Percentiles rank a stretch among this genome's conserved stretches.
Conservation (phyloP, 2,888 invertebrate species). For the Nesidiocoris tenuis region DNA sequence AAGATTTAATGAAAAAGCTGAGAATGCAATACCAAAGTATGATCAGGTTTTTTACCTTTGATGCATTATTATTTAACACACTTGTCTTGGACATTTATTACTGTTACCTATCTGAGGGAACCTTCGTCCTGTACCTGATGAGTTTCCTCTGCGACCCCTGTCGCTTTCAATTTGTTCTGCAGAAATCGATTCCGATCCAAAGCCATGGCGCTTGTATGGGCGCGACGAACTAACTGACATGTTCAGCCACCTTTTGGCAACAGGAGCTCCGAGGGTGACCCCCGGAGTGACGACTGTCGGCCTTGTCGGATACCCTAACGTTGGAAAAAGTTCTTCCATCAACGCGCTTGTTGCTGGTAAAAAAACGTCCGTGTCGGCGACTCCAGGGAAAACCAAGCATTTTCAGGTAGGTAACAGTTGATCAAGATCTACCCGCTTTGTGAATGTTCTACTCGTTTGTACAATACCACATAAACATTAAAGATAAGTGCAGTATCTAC, state of each 20-base stretch:
- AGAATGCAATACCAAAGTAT: no score
- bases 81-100: no score
- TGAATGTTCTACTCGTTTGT: no score
- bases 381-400: conserved; percentile 98
- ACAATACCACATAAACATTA: no score
- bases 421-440: conserved; percentile 57
- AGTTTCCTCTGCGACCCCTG: no score
- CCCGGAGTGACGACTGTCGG: conserved; percentile 75
- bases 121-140: no score
- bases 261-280: conserved; percentile 57
- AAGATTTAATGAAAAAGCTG: no score
- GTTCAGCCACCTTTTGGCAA: conserved; percentile 62
- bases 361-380: conserved; percentile 86
- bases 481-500: no score
- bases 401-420: conserved; percentile 62
- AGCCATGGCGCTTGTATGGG: conserved; percentile 59
- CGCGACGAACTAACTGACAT: conserved; percentile 70
- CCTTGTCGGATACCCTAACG: conserved; percentile 98
- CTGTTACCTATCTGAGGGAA: no score
- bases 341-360: conserved; percentile 79
- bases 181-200: not conserved
- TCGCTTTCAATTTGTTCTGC: no score
- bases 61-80: no score
- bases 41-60: no score
- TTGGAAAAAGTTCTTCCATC: conserved; percentile 99